Evolutionary conservation across 2,888 invertebrate genomes (phyloP).

Genomic region (Omphaloscelis lunosa): DNA sequence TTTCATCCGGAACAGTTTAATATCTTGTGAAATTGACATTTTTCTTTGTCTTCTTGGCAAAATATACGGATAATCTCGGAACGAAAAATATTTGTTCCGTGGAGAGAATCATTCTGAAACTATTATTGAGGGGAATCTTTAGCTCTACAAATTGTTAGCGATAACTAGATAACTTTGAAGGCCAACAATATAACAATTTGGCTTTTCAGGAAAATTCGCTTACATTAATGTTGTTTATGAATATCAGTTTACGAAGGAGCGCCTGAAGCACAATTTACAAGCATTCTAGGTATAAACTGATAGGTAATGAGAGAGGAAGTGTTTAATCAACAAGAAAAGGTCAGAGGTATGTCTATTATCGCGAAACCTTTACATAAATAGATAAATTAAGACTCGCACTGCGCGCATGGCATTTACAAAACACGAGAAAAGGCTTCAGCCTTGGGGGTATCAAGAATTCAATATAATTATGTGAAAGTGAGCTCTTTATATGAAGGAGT

Average conservation of each 20-base stretch:
- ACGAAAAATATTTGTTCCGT: slow-evolving; percentile 19
- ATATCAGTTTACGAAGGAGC: slow-evolving; percentile 18
- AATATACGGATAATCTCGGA: slow-evolving; percentile 18
- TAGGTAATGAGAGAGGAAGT: slow-evolving; percentile 24
- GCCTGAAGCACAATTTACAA: slow-evolving; percentile 16
- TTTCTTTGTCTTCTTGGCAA: slow-evolving; percentile 12
- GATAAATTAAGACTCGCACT: background rate
- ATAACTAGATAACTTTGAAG: slow-evolving; percentile 41
- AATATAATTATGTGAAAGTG: slow-evolving; percentile 9
- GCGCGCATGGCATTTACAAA: slow-evolving; percentile 20
- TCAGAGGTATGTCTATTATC: slow-evolving; percentile 45
- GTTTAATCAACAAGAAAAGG: slow-evolving; percentile 42
- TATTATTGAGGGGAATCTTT: slow-evolving; percentile 8
- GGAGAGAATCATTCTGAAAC: slow-evolving; percentile 10
- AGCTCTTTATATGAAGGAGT: slow-evolving; percentile 15
- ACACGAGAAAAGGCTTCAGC: slow-evolving; percentile 15
- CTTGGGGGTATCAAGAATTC: slow-evolving; percentile 11
- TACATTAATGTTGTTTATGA: slow-evolving; percentile 17
- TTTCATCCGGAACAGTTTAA: slow-evolving; percentile 5
- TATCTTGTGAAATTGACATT: slow-evolving; percentile 21
- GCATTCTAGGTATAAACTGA: slow-evolving; percentile 10
- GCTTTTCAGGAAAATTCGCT: slow-evolving; percentile 13
- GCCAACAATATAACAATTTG: slow-evolving; percentile 10
- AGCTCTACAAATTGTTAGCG: slow-evolving; percentile 21
- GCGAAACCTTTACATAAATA: slow-evolving; percentile 33